Evolutionary conservation across 2,797 vertebrate species (phyloP).

Genomic region (Hoplostethus atlanticus): DNA sequence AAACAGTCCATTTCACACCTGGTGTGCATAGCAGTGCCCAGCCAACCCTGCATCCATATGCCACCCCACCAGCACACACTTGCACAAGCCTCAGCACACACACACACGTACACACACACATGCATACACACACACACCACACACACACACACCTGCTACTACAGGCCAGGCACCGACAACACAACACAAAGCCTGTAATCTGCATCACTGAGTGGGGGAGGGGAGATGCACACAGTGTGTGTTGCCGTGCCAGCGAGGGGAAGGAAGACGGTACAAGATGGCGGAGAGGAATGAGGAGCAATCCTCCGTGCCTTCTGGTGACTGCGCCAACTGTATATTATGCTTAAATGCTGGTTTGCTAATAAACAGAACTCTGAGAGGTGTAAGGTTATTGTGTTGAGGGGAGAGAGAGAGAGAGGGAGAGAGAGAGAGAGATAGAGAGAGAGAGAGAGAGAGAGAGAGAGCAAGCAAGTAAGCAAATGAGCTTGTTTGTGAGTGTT

Average conservation of each 20-base stretch:
- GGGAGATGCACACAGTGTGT: constrained; percentile 66
- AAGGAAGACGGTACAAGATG: constrained; percentile 79
- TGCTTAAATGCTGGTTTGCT: constrained; percentile 44
- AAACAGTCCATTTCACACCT: constrained; percentile 90
- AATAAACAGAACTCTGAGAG: constrained; percentile 42
- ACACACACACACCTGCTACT: constrained; percentile 73
- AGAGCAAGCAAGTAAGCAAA: constrained; percentile 20
- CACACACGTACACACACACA: constrained; percentile 55
- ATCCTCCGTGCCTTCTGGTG: constrained; percentile 60
- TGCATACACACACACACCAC: constrained; percentile 43
- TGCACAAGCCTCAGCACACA: constrained; percentile 70
- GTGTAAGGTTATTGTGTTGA: constrained; percentile 32
- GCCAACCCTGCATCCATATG: constrained; percentile 87
- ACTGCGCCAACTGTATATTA: constrained; percentile 63
- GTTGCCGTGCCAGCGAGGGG: constrained; percentile 73
- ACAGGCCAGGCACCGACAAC: constrained; percentile 80
- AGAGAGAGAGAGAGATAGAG: background rate
- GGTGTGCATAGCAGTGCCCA: constrained; percentile 85
- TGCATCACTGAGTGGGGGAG: constrained; percentile 75
- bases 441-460: background rate
- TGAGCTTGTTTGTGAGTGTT: constrained; percentile 73
- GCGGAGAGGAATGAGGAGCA: constrained; percentile 71
- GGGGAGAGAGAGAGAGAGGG: constrained; percentile 6
- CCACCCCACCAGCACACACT: constrained; percentile 68
- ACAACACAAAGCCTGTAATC: constrained; percentile 85